phyloP scores from a whole-genome alignment of 2,797 vertebrate genomes.

The Phataginus tetradactyla region DNA sequence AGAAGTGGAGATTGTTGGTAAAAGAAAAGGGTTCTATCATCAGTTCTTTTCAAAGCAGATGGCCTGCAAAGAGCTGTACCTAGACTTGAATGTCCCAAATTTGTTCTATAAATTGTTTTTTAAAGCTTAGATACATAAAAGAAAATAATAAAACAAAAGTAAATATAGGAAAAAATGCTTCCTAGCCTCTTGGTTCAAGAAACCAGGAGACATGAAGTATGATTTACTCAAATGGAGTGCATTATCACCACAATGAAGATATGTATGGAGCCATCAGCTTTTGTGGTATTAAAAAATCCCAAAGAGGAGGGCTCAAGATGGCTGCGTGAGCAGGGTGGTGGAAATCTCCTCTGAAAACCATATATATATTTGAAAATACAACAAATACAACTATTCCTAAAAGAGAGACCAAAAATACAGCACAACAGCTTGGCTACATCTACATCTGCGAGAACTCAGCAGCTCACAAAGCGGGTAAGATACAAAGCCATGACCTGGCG shows the following conservation, averaged over 20 bases:
- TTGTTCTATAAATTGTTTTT: conserved; percentile 52
- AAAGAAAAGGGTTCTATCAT: conserved; percentile 62
- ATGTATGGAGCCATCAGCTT: neutral
- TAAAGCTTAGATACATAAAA: conserved; percentile 54
- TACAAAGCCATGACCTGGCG: no score
- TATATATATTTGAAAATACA: no score
- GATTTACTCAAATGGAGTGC: conserved; percentile 24
- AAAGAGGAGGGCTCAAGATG: no score
- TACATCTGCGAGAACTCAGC: no score
- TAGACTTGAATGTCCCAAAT: conserved; percentile 35
- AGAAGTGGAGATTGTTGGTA: conserved; percentile 44
- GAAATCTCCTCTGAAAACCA: no score
- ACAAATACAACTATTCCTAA: no score
- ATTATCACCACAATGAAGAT: conserved; percentile 14
- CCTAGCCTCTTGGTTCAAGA: conserved; percentile 45
- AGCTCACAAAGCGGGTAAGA: no score
- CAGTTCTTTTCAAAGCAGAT: conserved; percentile 64
- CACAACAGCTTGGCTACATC: no score
- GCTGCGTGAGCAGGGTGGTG: no score
- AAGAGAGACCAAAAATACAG: no score
- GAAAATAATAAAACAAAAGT: conserved; percentile 61
- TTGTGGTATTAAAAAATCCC: neutral
- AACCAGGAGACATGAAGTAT: neutral
- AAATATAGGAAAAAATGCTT: conserved; percentile 37
- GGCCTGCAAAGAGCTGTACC: conserved; percentile 32